Evolutionary conservation across 2,888 invertebrate species (phyloP), one percentile per base, ranked within the genome.

Genomic region (Theristus sp.): DNA sequence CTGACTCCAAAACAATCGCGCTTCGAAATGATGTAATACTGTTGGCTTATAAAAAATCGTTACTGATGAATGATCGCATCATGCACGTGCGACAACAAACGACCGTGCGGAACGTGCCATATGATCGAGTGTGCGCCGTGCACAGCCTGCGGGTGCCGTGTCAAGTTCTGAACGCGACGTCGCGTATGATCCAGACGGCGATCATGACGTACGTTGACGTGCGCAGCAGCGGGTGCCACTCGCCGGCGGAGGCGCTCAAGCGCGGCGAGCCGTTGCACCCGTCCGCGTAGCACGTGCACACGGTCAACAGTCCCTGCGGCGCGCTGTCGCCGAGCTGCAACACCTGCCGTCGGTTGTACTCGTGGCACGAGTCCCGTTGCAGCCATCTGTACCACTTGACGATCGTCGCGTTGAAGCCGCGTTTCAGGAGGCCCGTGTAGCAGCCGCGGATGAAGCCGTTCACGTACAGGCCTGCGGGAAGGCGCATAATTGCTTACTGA

Each of bases 221-320:
- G 6, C 38, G 6, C 10, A 38, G 38, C 17, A 38, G 6, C 10
- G 38, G 38, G 10, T 6, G 38, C 38, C 6, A 6, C 38, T 17
- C 6, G 38, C 38, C 38, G 38, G 38, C 38, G 10, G 38, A 6
- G 38, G 38, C 38, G 38, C 10, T 13, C 38, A 38, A 17, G 6
- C 38, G 38, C 38, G 38, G 38, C 38, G 38, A 38, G 10, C 84
- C 66, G 61, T 70, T 70, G 61, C 70, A 70, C 60, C 68, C 62
- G 60, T 70, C 68, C 20, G 68, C 66, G 63, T 70, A 71, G 62
- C 71, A 71, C 3, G 70, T 70, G 61, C 71, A 71, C 54, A 71
- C 68, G 61, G 70, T 66, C 49, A 69, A 55, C 6, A 29, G 28
- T 30, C 57, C 25, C 17, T 20, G 6, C n/a, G 38, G 25, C n/a